A percentile compares a stretch with the other conserved stretches of the same genome.
Evolutionary conservation across 2,888 invertebrate species (phyloP).

Genomic region (Eucera pruinosa): DNA sequence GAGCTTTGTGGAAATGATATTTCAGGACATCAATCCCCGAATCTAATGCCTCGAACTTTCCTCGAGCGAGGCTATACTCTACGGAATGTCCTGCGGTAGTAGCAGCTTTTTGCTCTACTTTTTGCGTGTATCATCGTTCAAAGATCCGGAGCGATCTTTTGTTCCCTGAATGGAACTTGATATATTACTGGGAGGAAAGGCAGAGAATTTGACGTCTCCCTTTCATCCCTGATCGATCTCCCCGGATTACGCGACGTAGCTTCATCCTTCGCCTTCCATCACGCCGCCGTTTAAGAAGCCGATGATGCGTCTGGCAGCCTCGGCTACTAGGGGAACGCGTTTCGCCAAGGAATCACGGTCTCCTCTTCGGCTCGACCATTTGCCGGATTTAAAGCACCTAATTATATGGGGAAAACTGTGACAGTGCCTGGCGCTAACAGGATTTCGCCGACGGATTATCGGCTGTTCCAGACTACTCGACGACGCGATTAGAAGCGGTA

Average conservation of each 20-base stretch:
- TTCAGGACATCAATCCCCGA: no score
- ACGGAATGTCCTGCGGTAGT: no score
- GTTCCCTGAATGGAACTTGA: not conserved
- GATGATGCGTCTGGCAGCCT: not conserved
- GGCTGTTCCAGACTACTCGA: constrained; percentile 22
- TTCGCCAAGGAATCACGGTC: not conserved
- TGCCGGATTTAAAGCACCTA: constrained; percentile 30
- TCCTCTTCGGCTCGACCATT: constrained; percentile 10
- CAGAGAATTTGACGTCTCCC: not conserved
- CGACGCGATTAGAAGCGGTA: constrained; percentile 54
- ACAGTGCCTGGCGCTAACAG: constrained; percentile 34
- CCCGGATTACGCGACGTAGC: constrained; percentile 1
- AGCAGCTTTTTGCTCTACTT: no score
- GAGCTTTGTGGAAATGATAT: no score
- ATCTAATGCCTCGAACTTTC: no score
- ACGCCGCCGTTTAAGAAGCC: not conserved
- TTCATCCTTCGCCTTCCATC: not conserved
- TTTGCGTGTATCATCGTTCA: no score
- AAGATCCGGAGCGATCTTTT: no score
- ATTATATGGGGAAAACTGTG: constrained; percentile 43
- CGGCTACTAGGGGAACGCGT: not conserved
- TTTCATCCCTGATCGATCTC: constrained; percentile 17
- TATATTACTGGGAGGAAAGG: not conserved
- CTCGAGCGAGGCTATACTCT: no score
- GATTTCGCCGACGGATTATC: constrained; percentile 49